Percentiles rank a stretch among this genome's conserved stretches.
Conservation (phyloP, 2,888 invertebrate genomes). For the Ypsolopha scabrella region DNA sequence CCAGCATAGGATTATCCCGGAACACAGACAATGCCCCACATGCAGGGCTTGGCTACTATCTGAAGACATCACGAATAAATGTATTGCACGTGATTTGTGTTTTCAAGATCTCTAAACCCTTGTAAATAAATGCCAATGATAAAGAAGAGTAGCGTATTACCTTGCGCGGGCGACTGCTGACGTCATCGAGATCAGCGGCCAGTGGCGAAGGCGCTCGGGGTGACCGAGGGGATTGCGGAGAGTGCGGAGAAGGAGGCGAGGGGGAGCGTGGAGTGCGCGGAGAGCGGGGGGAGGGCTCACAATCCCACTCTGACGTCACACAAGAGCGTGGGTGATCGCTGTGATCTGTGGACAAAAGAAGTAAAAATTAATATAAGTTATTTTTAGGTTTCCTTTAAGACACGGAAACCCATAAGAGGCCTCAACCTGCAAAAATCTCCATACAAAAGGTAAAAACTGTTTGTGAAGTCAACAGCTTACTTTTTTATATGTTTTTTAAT, state of each 20-base stretch:
- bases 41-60: too few species aligned
- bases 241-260: not conserved
- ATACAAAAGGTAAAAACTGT: too few species aligned
- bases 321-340: not conserved
- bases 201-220: not conserved
- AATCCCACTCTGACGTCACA: not conserved
- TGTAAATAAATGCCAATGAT: too few species aligned
- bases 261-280: not conserved
- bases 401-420: not conserved
- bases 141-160: not conserved
- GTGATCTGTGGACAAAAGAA: not conserved
- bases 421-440: not conserved
- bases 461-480: too few species aligned
- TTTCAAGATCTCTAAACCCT: too few species aligned
- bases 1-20: too few species aligned
- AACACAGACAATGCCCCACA: too few species aligned
- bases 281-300: not conserved
- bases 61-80: too few species aligned
- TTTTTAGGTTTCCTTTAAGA: not conserved
- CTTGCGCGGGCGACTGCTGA: not conserved
- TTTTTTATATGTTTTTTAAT: too few species aligned
- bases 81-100: too few species aligned
- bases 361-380: not conserved
- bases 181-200: too few species aligned
- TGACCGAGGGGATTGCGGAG: not conserved